A percentile compares a stretch with the other conserved stretches of the same genome.
These are phyloP conservation scores for Aphidoletes aphidimyza DNA, from an alignment of 2,888 invertebrate genomes.

Conservation along the genomic window DNA sequence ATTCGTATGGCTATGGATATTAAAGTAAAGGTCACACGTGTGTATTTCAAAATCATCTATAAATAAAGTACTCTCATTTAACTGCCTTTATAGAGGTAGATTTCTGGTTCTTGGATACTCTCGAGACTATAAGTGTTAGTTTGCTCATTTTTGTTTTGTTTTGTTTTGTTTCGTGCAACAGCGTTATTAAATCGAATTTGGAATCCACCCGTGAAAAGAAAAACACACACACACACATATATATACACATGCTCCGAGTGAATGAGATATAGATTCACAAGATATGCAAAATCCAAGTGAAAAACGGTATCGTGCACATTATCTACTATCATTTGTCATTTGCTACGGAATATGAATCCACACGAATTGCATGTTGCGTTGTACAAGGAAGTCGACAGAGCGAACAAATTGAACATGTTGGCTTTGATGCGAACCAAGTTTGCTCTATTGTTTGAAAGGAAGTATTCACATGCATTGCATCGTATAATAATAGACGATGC, in stretches of 20 bases:
- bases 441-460: background rate
- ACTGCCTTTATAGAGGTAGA: background rate
- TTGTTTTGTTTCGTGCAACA: background rate
- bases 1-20: too few species aligned
- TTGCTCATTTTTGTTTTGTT: background rate
- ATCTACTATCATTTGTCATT: conserved; percentile 28
- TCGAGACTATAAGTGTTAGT: too few species aligned
- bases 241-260: too few species aligned
- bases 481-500: too few species aligned
- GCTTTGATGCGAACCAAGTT: background rate
- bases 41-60: background rate
- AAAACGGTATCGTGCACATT: background rate
- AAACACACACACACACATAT: too few species aligned
- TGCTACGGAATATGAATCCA: conserved; percentile 41
- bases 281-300: background rate
- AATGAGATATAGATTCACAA: too few species aligned
- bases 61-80: background rate
- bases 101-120: too few species aligned
- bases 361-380: background rate
- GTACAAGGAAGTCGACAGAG: background rate
- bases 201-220: background rate
- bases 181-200: background rate
- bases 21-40: conserved; percentile 6
- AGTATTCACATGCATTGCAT: too few species aligned
- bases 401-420: background rate